Evolutionary conservation across 2,888 invertebrate species (phyloP), one percentile per base, ranked within the genome.

Genomic region (Drosophila buzzatii): DNA sequence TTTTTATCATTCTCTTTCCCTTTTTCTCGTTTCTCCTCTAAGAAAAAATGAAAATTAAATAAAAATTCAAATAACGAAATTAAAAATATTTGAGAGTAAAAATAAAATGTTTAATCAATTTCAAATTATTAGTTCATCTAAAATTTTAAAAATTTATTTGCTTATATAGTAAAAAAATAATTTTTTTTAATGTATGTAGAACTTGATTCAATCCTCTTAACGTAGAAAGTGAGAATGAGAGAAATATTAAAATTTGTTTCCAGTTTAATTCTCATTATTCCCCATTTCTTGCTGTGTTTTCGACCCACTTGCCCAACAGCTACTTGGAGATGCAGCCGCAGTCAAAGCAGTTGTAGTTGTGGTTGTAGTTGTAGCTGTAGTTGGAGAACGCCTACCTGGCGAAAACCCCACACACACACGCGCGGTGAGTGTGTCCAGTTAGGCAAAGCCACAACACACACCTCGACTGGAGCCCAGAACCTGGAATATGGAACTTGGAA

Each of bases 301-400:
- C 77, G 79, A 79, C 79, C 77, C 79, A 78, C 67, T 78, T 71
- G 79, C 62, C 49, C 49, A 18, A 18, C 16, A 41, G 35, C 47
- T 10, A 66, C 33, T 44, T 18, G 41, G 18, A 69, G 59, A 20
- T 39, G 47, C 12, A 55, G 37, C 14, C 18, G 37, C 16, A 37
- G 37, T 37, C 3, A 35, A 3, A 23, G 47, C 16, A 52, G 20
- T 35, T 35, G 52, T 9, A 20, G 39, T 33, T 39, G 51, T 12
- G 18, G 39, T 33, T 33, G 59, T 35, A 33, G 20, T 23, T 37
- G 52, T 20, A n/a, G 35, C 27, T 41, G 27, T 23, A 60, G 33
- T 20, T 41, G 52, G 6, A 58, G 57, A 63, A 80, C 79, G 78
- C 79, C 79, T 70, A 79, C 68, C 64, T 52, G 58, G 61, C 16